Evolutionary conservation across 2,888 invertebrate genomes (phyloP).

Genomic region (Spatulosminthurus flaviceps): DNA sequence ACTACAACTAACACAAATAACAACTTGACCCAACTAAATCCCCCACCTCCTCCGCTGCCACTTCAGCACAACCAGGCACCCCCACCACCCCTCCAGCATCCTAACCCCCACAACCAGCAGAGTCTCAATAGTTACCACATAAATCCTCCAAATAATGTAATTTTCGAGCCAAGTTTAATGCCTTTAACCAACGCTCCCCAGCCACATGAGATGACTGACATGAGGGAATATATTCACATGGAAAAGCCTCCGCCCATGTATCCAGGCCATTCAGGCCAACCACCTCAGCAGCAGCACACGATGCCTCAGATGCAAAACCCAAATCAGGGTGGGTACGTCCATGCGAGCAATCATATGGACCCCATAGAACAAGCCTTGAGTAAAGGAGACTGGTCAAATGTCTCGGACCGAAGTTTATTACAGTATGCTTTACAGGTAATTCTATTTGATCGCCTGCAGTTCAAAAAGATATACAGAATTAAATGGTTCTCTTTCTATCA

Average conservation of each 20-base stretch:
- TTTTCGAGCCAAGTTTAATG: constrained; percentile 58
- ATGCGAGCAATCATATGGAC: constrained; percentile 59
- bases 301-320: constrained; percentile 55
- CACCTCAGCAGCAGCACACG: constrained; percentile 52
- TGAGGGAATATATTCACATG: constrained; percentile 63
- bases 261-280: constrained; percentile 55
- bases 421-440: constrained; percentile 64
- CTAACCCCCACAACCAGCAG: constrained; percentile 55
- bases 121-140: constrained; percentile 63
- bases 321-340: constrained; percentile 53
- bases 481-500: no score
- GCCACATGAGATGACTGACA: constrained; percentile 60
- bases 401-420: constrained; percentile 62
- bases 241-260: constrained; percentile 63
- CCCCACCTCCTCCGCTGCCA: constrained; percentile 54
- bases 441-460: neutral
- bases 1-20: constrained; percentile 50
- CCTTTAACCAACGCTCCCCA: constrained; percentile 55
- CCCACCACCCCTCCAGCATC: constrained; percentile 39
- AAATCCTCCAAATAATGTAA: constrained; percentile 57
- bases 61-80: constrained; percentile 36
- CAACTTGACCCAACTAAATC: constrained; percentile 57
- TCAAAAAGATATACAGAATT: no score
- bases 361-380: constrained; percentile 62
- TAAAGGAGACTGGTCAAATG: constrained; percentile 62